These are phyloP conservation scores for Malurus cyaneus DNA, from an alignment of 2,113 vertebrate genomes.

Conservation along the genomic window DNA sequence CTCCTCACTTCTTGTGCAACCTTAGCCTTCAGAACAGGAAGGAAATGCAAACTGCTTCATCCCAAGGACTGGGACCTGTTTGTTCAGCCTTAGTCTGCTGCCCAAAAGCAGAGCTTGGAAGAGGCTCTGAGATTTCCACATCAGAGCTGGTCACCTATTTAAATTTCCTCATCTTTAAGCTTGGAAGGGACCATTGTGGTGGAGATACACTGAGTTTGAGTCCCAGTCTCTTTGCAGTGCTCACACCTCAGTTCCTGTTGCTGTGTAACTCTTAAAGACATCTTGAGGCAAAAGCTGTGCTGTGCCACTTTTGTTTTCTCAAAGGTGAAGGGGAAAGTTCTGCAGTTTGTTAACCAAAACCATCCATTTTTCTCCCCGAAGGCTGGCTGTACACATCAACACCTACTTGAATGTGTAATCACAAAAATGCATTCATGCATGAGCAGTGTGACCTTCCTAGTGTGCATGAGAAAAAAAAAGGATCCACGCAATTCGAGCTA, in stretches of 20 bases:
- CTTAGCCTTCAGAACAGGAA: not conserved
- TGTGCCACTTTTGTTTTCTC: not conserved
- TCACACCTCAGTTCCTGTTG: not conserved
- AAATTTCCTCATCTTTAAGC: not conserved
- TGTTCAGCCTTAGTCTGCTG: not conserved
- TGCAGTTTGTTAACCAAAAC: not conserved
- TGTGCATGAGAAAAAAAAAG: not conserved
- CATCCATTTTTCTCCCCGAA: not conserved
- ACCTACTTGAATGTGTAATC: not conserved
- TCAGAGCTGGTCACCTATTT: not conserved
- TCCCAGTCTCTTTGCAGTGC: not conserved
- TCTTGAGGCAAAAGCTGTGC: not conserved
- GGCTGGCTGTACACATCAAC: not conserved
- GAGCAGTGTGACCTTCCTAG: not conserved
- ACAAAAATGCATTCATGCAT: not conserved
- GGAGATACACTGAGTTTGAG: not conserved
- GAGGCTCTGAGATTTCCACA: not conserved
- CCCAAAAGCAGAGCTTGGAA: not conserved
- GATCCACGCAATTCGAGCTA: not conserved
- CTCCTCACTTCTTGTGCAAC: not conserved
- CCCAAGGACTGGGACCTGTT: not conserved
- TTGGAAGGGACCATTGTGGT: not conserved
- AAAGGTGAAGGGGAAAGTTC: not conserved
- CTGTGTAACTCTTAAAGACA: not conserved
- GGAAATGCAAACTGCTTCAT: not conserved